Base-by-base conservation (phyloP, 2,888 invertebrate genomes). In the Loripinus fragilis region DNA sequence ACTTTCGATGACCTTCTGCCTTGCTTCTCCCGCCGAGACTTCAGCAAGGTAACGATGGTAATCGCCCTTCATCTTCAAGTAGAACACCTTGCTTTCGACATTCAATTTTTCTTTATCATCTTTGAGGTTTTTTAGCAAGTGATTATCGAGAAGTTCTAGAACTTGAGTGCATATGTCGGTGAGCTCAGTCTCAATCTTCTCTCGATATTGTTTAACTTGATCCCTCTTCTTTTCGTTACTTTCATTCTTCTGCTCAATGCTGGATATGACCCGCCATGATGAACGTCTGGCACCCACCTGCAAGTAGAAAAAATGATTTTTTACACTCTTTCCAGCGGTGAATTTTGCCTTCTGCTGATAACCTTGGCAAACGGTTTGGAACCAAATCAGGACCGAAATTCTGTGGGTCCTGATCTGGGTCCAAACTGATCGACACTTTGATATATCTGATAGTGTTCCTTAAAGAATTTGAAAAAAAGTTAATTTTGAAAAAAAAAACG, bases 11-110 rank as follows among this genome's bases (percentile, higher is more conserved):
- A 78, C 83, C 0, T 25, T 28, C 10, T 71, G 35, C 17, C 70
- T 48, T 0, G 28, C 50, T 5, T 78, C 64, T 7, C 33, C 71
- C 0, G 30, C 30, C 0, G 42, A 33, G 12, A 99, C 99, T 96
- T 99, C 99, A 94, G 99, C 99, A 94, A 99, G 96, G 96, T 99
- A 99, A 96, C 99, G 97, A 96, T 98, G 99, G 96, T 99, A 99
- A 95, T 99, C 99, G 94, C 99, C 99, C 95, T 99, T 99, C 99
- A 99, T 99, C 96, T 99, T 99, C 95, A 99, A 96, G 96, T 99
- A 99, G 95, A 99, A 99, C 94, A 99, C 99, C 69, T 69, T 71
- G 69, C 86, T 86, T 35, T 87, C 87, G 1, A 52, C 45, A n/a
- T 75, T 50, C 10, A 35, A 25, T 95, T 99, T 96, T 96, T 97